Base-by-base conservation (phyloP, 2,888 invertebrate species). In the Hesperia comma region DNA sequence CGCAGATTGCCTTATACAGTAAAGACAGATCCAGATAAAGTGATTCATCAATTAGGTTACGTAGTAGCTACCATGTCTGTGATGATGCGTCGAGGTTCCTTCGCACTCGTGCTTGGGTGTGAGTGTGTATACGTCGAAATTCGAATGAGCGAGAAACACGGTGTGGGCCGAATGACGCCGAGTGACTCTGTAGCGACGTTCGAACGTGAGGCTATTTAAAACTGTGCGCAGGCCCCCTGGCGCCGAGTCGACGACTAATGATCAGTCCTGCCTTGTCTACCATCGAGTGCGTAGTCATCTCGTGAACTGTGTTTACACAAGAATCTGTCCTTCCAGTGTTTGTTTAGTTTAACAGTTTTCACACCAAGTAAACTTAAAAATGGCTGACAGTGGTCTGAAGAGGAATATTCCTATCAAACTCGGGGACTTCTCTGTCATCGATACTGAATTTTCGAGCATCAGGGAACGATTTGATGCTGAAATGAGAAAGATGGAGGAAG, bases 401-500 rank as follows among this genome's bases (percentile, higher is more conserved):
- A 95, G 96, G 84, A 96, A 97, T 94, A 97, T 98, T 93, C 98
- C 98, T 82, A 97, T 98, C 93, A 97, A 97, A 93, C 94, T 98
- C 90, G 97, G 97, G 79, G 98, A 98, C 91, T 97, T 97, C 94
- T 97, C 97, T 93, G 97, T 99, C 86, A 97, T 98, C 93, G 98
- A 99, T 92, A 97, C 97, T 76, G 99, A 99, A 93, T 99, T 98
- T 94, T 97, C 97, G 84, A 98, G 97, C 93, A 99, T 99, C 87
- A 95, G 98, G 82, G 98, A 98, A 88, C 94, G 98, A 77, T 98
- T 98, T 90, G 98, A 99, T 90, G 96, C 96, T 73, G 99, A 99
- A 94, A 99, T 99, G 99, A 95, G 96, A 82, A 98, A 98, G 93
- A 99, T 99, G 97, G 99, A 99, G 94, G 98, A 98, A 82, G 99